phyloP scores from a whole-genome alignment of 2,888 invertebrate genomes.

The Cosmia trapezina region DNA sequence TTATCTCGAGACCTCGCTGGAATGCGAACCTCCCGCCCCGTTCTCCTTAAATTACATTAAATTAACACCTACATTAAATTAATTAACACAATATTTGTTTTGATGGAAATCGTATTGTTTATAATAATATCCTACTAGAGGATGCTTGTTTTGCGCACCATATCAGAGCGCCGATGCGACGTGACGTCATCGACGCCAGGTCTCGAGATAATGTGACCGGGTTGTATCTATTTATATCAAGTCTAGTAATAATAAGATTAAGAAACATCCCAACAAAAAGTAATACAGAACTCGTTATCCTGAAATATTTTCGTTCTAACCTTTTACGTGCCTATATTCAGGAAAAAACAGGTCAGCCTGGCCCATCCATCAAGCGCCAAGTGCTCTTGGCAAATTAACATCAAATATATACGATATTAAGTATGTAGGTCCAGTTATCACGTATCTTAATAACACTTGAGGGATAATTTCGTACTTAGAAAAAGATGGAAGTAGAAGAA shows the following conservation, averaged over 20 bases:
- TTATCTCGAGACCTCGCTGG: too few relatives aligned
- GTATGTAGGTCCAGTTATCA: slow-evolving; percentile 25
- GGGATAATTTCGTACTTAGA: slow-evolving; percentile 11
- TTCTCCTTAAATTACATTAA: too few relatives aligned
- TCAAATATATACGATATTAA: slow-evolving; percentile 44
- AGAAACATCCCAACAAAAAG: slow-evolving; percentile 1
- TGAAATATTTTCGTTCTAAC: slow-evolving; percentile 32
- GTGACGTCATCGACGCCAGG: too few relatives aligned
- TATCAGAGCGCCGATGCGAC: too few relatives aligned
- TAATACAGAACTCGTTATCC: slow-evolving; percentile 34
- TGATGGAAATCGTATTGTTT: too few relatives aligned
- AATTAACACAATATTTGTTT: too few relatives aligned
- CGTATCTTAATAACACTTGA: slow-evolving; percentile 28
- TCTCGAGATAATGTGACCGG: too few relatives aligned
- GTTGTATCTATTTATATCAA: too few relatives aligned
- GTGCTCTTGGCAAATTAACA: slow-evolving; percentile 63
- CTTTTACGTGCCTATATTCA: slow-evolving; percentile 32
- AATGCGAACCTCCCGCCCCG: too few relatives aligned
- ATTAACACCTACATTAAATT: too few relatives aligned
- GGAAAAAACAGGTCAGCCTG: slow-evolving; percentile 46
- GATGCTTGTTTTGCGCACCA: too few relatives aligned
- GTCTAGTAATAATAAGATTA: background rate
- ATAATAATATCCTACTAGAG: too few relatives aligned
- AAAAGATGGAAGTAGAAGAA: background rate
- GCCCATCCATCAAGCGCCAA: slow-evolving; percentile 58